Conservation (phyloP, 64 coral and sea anemone species). For the Dendronephthya gigantea region DNA sequence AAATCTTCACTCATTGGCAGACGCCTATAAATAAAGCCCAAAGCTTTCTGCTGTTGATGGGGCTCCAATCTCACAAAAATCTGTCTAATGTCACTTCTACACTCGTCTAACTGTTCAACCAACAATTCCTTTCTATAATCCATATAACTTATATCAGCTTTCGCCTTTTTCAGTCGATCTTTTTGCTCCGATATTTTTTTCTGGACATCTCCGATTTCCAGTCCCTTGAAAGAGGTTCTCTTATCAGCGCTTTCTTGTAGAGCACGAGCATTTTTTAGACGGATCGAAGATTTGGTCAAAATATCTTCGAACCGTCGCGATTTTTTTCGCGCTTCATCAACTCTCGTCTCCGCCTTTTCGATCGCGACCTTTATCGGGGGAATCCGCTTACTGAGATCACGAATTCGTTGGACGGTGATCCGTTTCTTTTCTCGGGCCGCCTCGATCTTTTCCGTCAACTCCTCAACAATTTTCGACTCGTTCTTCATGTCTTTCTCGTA, state of each 20-base stretch:
- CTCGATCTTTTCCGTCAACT: neutral
- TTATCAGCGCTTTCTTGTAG: neutral
- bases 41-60: neutral
- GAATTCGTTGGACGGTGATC: neutral
- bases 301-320: neutral
- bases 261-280: neutral
- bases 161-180: neutral
- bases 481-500: neutral
- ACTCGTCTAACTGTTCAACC: neutral
- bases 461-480: neutral
- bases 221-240: neutral
- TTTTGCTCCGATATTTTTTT: neutral
- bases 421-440: neutral
- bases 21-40: neutral
- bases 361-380: neutral
- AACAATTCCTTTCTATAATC: neutral
- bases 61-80: neutral
- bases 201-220: neutral
- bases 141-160: neutral
- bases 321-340: neutral
- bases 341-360: neutral
- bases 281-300: neutral
- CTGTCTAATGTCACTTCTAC: neutral
- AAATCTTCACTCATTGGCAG: conserved; percentile 9
- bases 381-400: neutral